phyloP scores from a whole-genome alignment of 1,140 invertebrate species.

The Brachionus manjavacas region DNA sequence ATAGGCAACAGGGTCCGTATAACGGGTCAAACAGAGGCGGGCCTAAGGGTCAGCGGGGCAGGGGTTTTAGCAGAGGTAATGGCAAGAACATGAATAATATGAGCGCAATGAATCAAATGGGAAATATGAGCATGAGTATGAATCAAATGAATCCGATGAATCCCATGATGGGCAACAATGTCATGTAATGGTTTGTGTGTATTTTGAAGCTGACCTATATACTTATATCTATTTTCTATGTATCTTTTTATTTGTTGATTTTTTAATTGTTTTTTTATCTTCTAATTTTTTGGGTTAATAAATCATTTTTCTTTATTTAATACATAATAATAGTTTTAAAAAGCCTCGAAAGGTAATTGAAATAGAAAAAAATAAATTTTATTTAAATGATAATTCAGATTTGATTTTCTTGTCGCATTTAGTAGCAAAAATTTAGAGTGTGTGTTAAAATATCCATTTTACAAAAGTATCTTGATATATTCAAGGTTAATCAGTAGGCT shows the following conservation, averaged over 20 bases:
- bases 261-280: background rate
- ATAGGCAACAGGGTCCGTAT: background rate
- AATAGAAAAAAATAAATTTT: too few species aligned
- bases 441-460: too few species aligned
- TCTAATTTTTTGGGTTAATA: background rate
- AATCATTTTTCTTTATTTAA: background rate
- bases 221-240: background rate
- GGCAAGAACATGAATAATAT: background rate
- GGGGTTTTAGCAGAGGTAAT: background rate
- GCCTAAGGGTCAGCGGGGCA: background rate
- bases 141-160: conserved; percentile 3
- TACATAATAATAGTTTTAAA: too few species aligned
- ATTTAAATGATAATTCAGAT: too few species aligned
- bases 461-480: too few species aligned
- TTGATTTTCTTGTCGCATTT: too few species aligned
- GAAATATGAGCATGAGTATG: background rate
- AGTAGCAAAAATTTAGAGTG: too few species aligned
- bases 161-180: background rate
- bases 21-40: background rate
- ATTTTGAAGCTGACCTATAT: background rate
- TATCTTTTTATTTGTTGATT: background rate
- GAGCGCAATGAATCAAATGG: background rate
- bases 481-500: too few species aligned
- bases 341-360: too few species aligned
- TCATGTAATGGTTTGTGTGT: background rate